A percentile compares a stretch with the other conserved stretches of the same genome.
Evolutionary conservation across 2,888 invertebrate genomes (phyloP).

Genomic region (Synanthedon formicaeformis): DNA sequence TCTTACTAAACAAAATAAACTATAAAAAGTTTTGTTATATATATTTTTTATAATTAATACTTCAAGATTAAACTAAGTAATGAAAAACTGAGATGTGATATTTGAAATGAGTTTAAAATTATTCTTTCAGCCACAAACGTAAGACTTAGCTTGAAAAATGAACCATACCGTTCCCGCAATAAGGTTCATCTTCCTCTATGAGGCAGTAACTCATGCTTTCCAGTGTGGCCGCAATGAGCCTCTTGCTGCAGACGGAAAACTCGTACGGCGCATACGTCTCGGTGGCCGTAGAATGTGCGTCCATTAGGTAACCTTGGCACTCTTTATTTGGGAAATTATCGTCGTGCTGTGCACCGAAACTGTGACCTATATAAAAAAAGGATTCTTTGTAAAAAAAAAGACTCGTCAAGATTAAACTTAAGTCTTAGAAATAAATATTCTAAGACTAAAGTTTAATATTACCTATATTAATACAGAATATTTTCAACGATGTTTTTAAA

Average conservation of each 20-base stretch:
- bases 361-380: constrained; percentile 42
- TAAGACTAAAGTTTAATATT: no score
- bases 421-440: not conserved
- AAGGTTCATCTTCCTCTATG: constrained; percentile 43
- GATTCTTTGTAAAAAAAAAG: no score
- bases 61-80: no score
- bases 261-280: constrained; percentile 35
- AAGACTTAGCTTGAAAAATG: not conserved
- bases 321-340: constrained; percentile 48
- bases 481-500: no score
- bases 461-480: no score
- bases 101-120: no score
- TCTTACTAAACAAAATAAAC: no score
- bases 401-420: not conserved
- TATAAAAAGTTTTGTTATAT: no score
- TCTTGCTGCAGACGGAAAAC: constrained; percentile 64
- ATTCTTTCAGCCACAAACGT: not conserved
- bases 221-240: constrained; percentile 50
- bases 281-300: constrained; percentile 46
- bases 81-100: no score
- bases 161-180: constrained; percentile 63
- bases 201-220: constrained; percentile 64
- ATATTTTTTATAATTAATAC: no score
- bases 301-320: constrained; percentile 61
- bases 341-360: constrained; percentile 69